These are phyloP conservation scores for Pelodytes ibericus DNA, from an alignment of 2,797 vertebrate species.

Conservation along the genomic window DNA sequence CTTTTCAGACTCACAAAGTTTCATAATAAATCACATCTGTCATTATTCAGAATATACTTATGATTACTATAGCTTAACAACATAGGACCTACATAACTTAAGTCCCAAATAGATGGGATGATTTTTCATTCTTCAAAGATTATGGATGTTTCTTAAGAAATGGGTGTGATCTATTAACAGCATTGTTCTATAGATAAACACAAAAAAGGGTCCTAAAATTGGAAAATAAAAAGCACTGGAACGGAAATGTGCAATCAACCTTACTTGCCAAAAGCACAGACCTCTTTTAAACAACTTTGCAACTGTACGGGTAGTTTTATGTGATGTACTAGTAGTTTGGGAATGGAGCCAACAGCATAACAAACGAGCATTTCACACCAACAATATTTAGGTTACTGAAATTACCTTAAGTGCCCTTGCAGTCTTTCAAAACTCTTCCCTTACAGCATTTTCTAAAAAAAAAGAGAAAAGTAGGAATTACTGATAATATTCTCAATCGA, in stretches of 20 bases:
- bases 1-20: no score
- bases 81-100: no score
- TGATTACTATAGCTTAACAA: no score
- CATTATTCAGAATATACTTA: no score
- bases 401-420: slow-evolving; percentile 53
- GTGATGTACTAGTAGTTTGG: slow-evolving; percentile 37
- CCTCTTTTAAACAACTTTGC: slow-evolving; percentile 33
- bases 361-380: slow-evolving; percentile 44
- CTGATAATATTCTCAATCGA: no score
- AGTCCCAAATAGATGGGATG: no score
- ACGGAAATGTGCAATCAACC: slow-evolving; percentile 20
- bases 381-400: slow-evolving; percentile 48
- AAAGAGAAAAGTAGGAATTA: slow-evolving; percentile 3
- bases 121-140: no score
- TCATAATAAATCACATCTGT: no score
- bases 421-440: slow-evolving; percentile 30
- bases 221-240: not conserved
- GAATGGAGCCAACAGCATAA: slow-evolving; percentile 41
- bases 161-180: no score
- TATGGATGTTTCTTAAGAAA: no score
- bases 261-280: slow-evolving; percentile 30
- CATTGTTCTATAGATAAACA: no score
- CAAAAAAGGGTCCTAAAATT: not conserved
- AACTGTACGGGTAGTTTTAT: slow-evolving; percentile 24
- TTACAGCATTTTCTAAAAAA: slow-evolving; percentile 41